A percentile compares a stretch with the other conserved stretches of the same genome.
These are phyloP conservation scores for Hippocampus abdominalis DNA, from an alignment of 2,113 vertebrate species.

Conservation along the genomic window DNA sequence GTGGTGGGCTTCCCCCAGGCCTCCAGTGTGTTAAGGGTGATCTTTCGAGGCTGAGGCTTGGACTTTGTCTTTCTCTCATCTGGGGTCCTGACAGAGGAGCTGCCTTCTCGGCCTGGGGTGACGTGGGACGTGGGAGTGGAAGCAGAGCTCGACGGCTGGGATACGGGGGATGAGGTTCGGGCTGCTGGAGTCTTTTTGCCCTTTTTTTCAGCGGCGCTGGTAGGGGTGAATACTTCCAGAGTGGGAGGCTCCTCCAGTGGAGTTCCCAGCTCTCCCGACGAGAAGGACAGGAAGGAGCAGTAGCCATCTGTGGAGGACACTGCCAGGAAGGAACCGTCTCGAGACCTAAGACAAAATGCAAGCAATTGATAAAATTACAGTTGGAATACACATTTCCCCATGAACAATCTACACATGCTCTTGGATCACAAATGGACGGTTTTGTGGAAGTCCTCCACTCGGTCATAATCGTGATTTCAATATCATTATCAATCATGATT, in stretches of 20 bases:
- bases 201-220: slow-evolving; percentile 79
- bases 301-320: slow-evolving; percentile 97
- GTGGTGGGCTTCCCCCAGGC: slow-evolving; percentile 81
- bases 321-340: slow-evolving; percentile 87
- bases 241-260: slow-evolving; percentile 85
- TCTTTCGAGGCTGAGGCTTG: slow-evolving; percentile 78
- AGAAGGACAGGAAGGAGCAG: slow-evolving; percentile 93
- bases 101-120: slow-evolving; percentile 55
- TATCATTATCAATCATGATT: no score
- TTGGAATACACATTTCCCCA: neutral
- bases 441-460: neutral
- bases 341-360: slow-evolving; percentile 75
- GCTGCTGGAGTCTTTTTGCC: slow-evolving; percentile 68
- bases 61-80: slow-evolving; percentile 78
- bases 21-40: slow-evolving; percentile 87
- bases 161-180: slow-evolving; percentile 59
- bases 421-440: neutral
- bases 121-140: slow-evolving; percentile 20
- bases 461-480: no score
- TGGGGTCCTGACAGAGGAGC: slow-evolving; percentile 24
- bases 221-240: slow-evolving; percentile 69
- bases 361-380: neutral
- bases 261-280: slow-evolving; percentile 82
- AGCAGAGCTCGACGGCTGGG: slow-evolving; percentile 29
- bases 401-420: neutral